Evolutionary conservation across 2,888 invertebrate species (phyloP).

Genomic region (Serripes groenlandicus): DNA sequence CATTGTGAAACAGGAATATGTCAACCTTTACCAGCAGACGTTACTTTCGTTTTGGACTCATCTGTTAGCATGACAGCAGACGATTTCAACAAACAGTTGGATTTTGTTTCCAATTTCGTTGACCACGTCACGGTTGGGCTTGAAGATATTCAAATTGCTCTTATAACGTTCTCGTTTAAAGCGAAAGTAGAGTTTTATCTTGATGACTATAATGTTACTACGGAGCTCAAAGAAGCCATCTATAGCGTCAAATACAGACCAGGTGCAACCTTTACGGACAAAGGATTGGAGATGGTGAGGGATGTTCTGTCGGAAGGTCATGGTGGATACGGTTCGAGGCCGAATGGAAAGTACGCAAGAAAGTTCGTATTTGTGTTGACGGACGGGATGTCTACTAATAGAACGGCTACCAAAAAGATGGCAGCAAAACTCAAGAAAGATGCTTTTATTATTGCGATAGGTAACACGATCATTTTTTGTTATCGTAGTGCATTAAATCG

Average conservation of each 20-base stretch:
- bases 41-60: slow-evolving; percentile 44
- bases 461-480: slow-evolving; percentile 23
- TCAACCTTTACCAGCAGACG: slow-evolving; percentile 45
- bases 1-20: slow-evolving; percentile 42
- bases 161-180: slow-evolving; percentile 36
- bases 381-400: slow-evolving; percentile 40
- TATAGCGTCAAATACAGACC: slow-evolving; percentile 23
- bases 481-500: slow-evolving; percentile 25
- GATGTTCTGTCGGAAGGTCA: neutral
- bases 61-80: slow-evolving; percentile 41
- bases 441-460: slow-evolving; percentile 31
- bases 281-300: slow-evolving; percentile 25
- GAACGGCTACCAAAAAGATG: slow-evolving; percentile 5
- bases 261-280: slow-evolving; percentile 37
- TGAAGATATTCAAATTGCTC: slow-evolving; percentile 33
- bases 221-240: slow-evolving; percentile 21
- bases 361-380: slow-evolving; percentile 37
- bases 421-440: slow-evolving; percentile 4
- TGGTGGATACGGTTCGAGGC: slow-evolving; percentile 13
- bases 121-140: slow-evolving; percentile 27
- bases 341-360: slow-evolving; percentile 19
- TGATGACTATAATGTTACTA: slow-evolving; percentile 19
- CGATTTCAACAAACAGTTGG: slow-evolving; percentile 35
- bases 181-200: slow-evolving; percentile 38
- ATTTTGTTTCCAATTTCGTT: slow-evolving; percentile 35